These are phyloP conservation scores for Dreissena rostriformis DNA, from an alignment of 1,140 invertebrate species.

Conservation along the genomic window DNA sequence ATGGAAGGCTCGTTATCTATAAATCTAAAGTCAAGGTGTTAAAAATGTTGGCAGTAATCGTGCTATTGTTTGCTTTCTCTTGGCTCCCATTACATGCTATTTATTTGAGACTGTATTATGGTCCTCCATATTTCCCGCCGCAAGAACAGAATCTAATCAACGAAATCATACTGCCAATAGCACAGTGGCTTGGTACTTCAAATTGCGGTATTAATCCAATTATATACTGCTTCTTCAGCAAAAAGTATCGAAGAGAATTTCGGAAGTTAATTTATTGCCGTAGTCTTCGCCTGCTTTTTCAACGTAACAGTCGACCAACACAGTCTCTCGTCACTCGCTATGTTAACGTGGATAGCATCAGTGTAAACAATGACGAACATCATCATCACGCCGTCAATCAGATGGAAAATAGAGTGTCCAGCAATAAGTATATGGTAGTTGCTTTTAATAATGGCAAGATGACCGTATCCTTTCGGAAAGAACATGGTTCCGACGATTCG, in stretches of 20 bases:
- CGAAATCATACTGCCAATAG: constrained; percentile 91
- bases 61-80: constrained; percentile 95
- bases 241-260: constrained; percentile 96
- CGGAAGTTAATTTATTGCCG: constrained; percentile 46
- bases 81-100: constrained; percentile 94
- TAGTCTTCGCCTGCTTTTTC: constrained; percentile 7
- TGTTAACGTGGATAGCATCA: constrained; percentile 41
- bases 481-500: constrained; percentile 38
- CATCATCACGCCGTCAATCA: constrained; percentile 12
- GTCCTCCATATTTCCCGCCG: constrained; percentile 83
- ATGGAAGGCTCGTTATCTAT: constrained; percentile 72
- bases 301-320: constrained; percentile 30
- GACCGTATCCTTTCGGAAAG: constrained; percentile 46
- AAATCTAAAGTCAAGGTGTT: constrained; percentile 86
- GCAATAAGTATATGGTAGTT: constrained; percentile 53
- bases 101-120: constrained; percentile 64
- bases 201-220: constrained; percentile 99
- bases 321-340: constrained; percentile 36
- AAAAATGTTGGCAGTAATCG: constrained; percentile 97
- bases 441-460: constrained; percentile 53
- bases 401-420: constrained; percentile 36
- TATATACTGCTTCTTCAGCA: constrained; percentile 97
- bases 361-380: background rate
- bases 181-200: constrained; percentile 97
- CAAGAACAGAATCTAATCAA: constrained; percentile 85